These are phyloP conservation scores for Sepiola atlantica DNA, from an alignment of 2,888 invertebrate species.

Conservation along the genomic window DNA sequence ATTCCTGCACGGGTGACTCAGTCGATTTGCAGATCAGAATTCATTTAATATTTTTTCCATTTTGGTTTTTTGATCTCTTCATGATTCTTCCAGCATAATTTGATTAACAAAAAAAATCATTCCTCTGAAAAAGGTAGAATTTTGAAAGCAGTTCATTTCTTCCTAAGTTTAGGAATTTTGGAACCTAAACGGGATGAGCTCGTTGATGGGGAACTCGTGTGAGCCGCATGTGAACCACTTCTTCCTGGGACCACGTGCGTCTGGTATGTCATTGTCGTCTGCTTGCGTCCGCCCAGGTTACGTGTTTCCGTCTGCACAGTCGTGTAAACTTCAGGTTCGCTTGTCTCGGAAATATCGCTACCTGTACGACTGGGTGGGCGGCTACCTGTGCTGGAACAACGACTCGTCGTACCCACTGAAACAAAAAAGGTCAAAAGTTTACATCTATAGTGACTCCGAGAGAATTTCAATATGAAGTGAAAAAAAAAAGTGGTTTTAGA, in stretches of 20 bases:
- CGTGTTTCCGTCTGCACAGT: conserved; percentile 69
- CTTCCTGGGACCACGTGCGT: conserved; percentile 68
- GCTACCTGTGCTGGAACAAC: conserved; percentile 77
- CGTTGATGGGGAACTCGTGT: conserved; percentile 49
- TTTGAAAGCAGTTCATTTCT: conserved; percentile 48
- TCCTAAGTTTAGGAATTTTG: conserved; percentile 65
- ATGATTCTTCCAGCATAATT: conserved; percentile 11
- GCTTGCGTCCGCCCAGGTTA: conserved; percentile 67
- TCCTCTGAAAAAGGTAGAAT: neutral
- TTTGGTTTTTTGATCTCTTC: neutral
- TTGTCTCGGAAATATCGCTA: conserved; percentile 80
- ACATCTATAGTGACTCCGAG: neutral
- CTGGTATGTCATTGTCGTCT: conserved; percentile 72
- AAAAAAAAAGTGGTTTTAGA: too few species aligned
- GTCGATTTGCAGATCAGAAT: neutral
- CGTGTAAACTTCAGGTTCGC: conserved; percentile 71
- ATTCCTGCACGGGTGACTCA: neutral
- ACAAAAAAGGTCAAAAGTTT: neutral
- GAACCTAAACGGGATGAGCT: conserved; percentile 63
- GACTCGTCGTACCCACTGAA: conserved; percentile 77
- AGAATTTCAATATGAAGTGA: too few species aligned
- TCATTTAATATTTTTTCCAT: neutral
- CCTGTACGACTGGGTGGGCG: conserved; percentile 95
- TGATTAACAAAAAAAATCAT: neutral
- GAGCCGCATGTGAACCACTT: conserved; percentile 56